Evolutionary conservation across 2,888 invertebrate species (phyloP).

Genomic region (Rapana venosa): DNA sequence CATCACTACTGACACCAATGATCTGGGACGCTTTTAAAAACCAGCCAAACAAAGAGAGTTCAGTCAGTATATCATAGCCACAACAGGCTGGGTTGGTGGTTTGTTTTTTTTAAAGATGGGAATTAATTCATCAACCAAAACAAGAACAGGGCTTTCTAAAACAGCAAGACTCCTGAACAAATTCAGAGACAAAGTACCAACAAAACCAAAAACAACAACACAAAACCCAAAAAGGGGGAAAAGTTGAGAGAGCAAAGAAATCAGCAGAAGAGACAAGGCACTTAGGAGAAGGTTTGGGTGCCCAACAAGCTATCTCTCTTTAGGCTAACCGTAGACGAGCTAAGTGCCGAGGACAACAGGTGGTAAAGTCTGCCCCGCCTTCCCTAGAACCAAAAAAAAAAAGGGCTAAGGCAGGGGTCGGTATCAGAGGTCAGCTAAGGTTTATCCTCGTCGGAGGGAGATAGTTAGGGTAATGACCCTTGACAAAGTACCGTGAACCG

Average conservation of each 20-base stretch:
- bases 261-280: neutral
- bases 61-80: too few species aligned
- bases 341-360: slow-evolving; percentile 16
- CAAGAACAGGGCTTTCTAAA: too few species aligned
- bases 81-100: too few species aligned
- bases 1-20: too few species aligned
- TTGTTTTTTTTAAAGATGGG: neutral
- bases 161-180: too few species aligned
- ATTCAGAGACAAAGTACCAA: too few species aligned
- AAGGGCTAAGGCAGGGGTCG: neutral
- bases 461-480: slow-evolving; percentile 28
- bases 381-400: neutral
- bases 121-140: neutral
- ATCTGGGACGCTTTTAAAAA: neutral
- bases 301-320: neutral
- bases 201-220: too few species aligned
- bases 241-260: neutral
- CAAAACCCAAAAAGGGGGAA: too few species aligned
- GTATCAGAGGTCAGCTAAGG: slow-evolving; percentile 29
- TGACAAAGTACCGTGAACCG: slow-evolving; percentile 11
- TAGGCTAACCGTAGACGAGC: neutral
- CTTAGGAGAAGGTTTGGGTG: neutral
- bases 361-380: slow-evolving; percentile 4
- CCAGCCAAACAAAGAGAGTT: too few species aligned
- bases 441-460: slow-evolving; percentile 17